Evolutionary conservation across 1,140 invertebrate species (phyloP).

Genomic region (Eriocheir sinensis): DNA sequence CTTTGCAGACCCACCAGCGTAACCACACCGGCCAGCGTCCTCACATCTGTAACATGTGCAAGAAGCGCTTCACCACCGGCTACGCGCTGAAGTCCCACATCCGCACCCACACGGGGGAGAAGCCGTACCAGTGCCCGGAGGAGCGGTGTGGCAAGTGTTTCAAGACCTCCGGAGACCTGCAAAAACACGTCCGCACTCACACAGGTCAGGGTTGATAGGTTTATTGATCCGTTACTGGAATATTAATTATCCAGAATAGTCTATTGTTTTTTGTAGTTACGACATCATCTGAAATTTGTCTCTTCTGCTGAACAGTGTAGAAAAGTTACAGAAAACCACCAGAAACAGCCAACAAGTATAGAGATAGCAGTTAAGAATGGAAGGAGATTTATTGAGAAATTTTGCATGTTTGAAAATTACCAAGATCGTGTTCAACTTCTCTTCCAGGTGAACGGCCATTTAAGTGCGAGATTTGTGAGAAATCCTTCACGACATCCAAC

Average conservation of each 20-base stretch:
- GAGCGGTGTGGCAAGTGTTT: conserved; percentile 94
- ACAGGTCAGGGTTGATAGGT: conserved; percentile 86
- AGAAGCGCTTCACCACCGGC: conserved; percentile 95
- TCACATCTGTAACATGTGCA: conserved; percentile 94
- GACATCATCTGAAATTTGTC: no score
- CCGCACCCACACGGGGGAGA: conserved; percentile 94
- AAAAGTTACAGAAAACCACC: no score
- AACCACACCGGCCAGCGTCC: conserved; percentile 85
- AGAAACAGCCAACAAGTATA: no score
- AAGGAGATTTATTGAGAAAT: background rate
- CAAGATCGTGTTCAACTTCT: conserved; percentile 5
- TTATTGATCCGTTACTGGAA: no score
- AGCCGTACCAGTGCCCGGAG: conserved; percentile 90
- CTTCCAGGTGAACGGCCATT: conserved; percentile 86
- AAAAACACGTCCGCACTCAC: conserved; percentile 88
- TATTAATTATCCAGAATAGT: background rate
- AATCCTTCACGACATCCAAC: conserved; percentile 89
- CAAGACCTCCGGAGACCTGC: conserved; percentile 88
- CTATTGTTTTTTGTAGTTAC: background rate
- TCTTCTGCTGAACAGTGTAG: no score
- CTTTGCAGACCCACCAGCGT: conserved; percentile 64
- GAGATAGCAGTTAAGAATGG: background rate
- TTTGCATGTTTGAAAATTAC: conserved; percentile 56
- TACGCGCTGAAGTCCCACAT: conserved; percentile 96
- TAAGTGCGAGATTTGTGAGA: conserved; percentile 86